Evolutionary conservation across 1,140 invertebrate species (phyloP).

Genomic region (Habropoda laboriosa): DNA sequence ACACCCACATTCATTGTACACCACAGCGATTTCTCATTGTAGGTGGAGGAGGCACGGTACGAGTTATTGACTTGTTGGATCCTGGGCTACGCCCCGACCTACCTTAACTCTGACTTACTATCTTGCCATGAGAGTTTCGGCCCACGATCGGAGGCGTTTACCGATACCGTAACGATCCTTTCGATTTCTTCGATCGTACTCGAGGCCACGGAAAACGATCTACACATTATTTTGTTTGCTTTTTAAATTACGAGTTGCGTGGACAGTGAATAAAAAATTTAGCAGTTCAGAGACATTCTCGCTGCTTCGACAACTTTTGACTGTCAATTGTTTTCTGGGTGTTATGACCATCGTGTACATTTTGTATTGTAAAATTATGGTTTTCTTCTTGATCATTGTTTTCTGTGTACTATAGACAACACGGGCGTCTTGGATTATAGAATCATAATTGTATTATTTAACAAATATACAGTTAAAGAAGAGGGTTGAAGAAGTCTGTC

Average conservation of each 20-base stretch:
- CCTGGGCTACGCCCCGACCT: conserved; percentile 79
- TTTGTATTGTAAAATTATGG: too few relatives aligned
- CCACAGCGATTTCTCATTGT: conserved; percentile 74
- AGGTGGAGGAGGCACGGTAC: conserved; percentile 70
- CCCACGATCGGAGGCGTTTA: conserved; percentile 37
- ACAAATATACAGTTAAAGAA: too few relatives aligned
- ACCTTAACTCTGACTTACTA: conserved; percentile 76
- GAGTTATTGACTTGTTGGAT: conserved; percentile 80
- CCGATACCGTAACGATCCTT: conserved; percentile 40
- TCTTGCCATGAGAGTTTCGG: conserved; percentile 68
- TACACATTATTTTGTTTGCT: background rate
- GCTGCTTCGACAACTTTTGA: too few relatives aligned
- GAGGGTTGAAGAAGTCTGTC: too few relatives aligned
- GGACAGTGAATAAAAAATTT: too few relatives aligned
- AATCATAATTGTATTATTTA: too few relatives aligned
- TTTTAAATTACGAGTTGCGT: background rate
- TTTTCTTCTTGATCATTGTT: too few relatives aligned
- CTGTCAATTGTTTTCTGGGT: too few relatives aligned
- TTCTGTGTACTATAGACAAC: too few relatives aligned
- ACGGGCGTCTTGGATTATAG: too few relatives aligned
- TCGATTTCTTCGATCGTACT: conserved; percentile 22
- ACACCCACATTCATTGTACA: conserved; percentile 74
- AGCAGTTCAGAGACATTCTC: too few relatives aligned
- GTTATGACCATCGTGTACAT: too few relatives aligned
- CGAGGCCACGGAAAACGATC: background rate